Conservation (phyloP, 2,113 vertebrate species). For the Forbesichthys papilliferus region DNA sequence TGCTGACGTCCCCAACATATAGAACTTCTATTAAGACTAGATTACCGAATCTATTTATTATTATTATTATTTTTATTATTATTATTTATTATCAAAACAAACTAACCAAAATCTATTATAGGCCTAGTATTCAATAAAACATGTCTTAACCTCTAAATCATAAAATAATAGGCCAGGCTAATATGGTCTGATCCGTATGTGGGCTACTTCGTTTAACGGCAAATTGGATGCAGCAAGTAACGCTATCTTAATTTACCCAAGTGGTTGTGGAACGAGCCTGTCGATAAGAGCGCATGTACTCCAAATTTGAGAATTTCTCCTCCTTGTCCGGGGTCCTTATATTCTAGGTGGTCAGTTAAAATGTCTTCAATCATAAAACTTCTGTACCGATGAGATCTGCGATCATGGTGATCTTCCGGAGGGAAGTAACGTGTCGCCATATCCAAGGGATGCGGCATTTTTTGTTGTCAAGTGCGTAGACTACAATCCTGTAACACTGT, state of each 20-base stretch:
- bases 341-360: constrained; percentile 88
- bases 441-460: constrained; percentile 91
- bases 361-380: constrained; percentile 99
- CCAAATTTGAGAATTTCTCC: constrained; percentile 95
- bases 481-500: not conserved
- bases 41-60: too few species aligned
- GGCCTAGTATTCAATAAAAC: not conserved
- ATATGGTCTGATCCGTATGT: not conserved
- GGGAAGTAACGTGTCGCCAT: constrained; percentile 85
- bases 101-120: too few species aligned
- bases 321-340: constrained; percentile 82
- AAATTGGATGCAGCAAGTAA: not conserved
- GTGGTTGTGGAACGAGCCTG: constrained; percentile 90
- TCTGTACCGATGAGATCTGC: constrained; percentile 93
- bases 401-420: constrained; percentile 84
- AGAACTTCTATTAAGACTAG: too few species aligned
- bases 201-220: too few species aligned
- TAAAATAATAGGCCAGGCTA: too few species aligned
- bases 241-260: constrained; percentile 78
- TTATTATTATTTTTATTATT: too few species aligned
- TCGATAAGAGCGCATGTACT: constrained; percentile 89
- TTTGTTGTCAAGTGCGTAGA: constrained; percentile 27
- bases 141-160: not conserved
- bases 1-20: too few species aligned
- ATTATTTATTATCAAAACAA: too few species aligned